These are phyloP conservation scores for Cassiopea andromeda DNA, from an alignment of 30 jellyfish, hydroid and myxozoan species.

Conservation along the genomic window DNA sequence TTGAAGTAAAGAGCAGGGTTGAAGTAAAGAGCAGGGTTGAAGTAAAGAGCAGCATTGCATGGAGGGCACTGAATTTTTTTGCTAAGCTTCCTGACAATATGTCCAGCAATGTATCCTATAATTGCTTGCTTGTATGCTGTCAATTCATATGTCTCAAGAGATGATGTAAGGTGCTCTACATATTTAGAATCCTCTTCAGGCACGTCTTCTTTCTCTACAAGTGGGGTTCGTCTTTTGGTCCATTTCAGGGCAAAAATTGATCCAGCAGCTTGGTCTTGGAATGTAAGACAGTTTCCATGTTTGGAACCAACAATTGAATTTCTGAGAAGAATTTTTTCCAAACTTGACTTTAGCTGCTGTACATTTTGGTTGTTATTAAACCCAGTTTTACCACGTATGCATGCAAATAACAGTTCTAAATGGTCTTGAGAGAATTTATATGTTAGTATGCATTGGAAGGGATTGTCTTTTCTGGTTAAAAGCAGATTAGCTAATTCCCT, in stretches of 20 bases:
- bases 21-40: too few relatives aligned
- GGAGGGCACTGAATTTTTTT: constrained; percentile 5
- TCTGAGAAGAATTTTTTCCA: constrained; percentile 40
- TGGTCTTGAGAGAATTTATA: constrained; percentile 71
- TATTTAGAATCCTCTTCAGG: constrained; percentile 8
- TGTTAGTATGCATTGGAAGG: constrained; percentile 65
- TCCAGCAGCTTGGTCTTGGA: constrained; percentile 16
- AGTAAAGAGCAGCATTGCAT: too few relatives aligned
- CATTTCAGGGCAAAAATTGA: constrained; percentile 35
- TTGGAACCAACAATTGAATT: constrained; percentile 32
- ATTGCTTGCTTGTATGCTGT: constrained; percentile 44
- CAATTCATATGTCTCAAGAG: neutral
- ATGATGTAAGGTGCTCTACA: neutral
- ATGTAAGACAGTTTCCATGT: too few relatives aligned
- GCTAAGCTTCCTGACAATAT: constrained; percentile 25
- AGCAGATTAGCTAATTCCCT: constrained; percentile 26
- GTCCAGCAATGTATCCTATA: constrained; percentile 58
- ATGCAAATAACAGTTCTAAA: constrained; percentile 66
- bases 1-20: too few relatives aligned
- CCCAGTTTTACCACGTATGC: constrained; percentile 57
- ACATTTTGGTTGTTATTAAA: constrained; percentile 63
- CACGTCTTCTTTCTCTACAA: neutral
- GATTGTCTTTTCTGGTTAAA: constrained; percentile 33
- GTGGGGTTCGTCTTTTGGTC: constrained; percentile 41
- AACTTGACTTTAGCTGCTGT: constrained; percentile 36